A percentile compares a stretch with the other conserved stretches of the same genome.
Conservation (phyloP, 2,888 invertebrate genomes). For the Corbicula japonica region DNA sequence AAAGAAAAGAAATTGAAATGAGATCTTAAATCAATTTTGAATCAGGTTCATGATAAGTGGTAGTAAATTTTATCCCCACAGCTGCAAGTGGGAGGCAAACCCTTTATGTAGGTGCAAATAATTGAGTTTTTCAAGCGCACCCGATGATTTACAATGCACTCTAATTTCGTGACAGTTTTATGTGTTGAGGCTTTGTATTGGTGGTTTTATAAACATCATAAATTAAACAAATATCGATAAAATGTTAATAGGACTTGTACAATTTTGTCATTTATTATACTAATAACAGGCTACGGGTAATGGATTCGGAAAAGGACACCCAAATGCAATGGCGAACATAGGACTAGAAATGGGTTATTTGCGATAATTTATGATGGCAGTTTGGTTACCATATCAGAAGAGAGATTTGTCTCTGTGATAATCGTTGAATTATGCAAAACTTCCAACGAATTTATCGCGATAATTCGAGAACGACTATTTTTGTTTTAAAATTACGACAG, state of each 20-base stretch:
- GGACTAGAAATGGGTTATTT: conserved; percentile 28
- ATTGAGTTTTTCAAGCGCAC: conserved; percentile 65
- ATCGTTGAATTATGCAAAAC: conserved; percentile 19
- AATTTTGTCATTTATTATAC: conserved; percentile 68
- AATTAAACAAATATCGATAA: conserved; percentile 68
- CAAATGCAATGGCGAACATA: conserved; percentile 26
- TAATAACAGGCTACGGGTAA: conserved; percentile 60
- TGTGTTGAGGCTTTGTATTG: conserved; percentile 58
- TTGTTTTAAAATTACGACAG: too few species aligned
- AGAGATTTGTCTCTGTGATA: conserved; percentile 2
- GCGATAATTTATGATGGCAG: conserved; percentile 21
- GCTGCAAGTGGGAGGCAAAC: conserved; percentile 66
- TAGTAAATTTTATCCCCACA: conserved; percentile 63
- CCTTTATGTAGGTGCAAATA: conserved; percentile 67
- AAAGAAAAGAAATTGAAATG: conserved; percentile 63
- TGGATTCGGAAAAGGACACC: conserved; percentile 36
- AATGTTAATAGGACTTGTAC: conserved; percentile 67
- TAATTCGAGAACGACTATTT: too few species aligned
- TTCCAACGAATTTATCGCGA: too few species aligned
- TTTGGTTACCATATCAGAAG: conserved; percentile 21
- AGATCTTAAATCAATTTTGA: conserved; percentile 66
- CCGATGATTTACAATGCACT: conserved; percentile 57
- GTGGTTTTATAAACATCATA: conserved; percentile 67
- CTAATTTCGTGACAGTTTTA: conserved; percentile 65
- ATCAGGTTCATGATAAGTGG: conserved; percentile 60